phyloP scores from a whole-genome alignment of 2,113 vertebrate genomes.

The Bucco capensis region DNA sequence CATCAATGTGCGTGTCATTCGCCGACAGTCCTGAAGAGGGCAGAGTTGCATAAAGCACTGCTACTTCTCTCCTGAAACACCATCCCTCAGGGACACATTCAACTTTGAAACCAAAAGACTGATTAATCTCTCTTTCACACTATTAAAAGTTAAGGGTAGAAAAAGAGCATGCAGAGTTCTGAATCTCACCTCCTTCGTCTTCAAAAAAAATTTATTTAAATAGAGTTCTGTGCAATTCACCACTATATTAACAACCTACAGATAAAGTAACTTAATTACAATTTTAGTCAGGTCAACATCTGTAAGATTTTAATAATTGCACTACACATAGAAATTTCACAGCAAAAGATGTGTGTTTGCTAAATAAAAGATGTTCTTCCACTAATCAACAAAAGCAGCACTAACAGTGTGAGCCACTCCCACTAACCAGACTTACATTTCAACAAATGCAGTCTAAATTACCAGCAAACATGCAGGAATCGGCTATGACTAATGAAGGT shows the following conservation, averaged over 20 bases:
- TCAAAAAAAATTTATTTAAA: background rate
- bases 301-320: background rate
- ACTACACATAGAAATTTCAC: background rate
- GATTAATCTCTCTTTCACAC: background rate
- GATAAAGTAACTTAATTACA: background rate
- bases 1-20: background rate
- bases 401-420: background rate
- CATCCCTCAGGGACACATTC: background rate
- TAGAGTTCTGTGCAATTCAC: background rate
- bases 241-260: background rate
- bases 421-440: background rate
- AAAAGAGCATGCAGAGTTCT: background rate
- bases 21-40: constrained; percentile 7
- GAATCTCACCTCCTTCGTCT: background rate
- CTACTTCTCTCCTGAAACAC: background rate
- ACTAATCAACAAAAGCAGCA: background rate
- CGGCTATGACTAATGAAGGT: background rate
- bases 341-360: rapidly evolving
- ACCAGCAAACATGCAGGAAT: background rate
- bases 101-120: background rate
- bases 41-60: background rate
- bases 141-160: background rate
- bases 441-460: background rate
- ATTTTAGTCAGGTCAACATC: background rate
- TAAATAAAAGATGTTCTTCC: background rate